Base-by-base conservation (phyloP, 2,113 vertebrate genomes). In the Leptobrachium leishanense region DNA sequence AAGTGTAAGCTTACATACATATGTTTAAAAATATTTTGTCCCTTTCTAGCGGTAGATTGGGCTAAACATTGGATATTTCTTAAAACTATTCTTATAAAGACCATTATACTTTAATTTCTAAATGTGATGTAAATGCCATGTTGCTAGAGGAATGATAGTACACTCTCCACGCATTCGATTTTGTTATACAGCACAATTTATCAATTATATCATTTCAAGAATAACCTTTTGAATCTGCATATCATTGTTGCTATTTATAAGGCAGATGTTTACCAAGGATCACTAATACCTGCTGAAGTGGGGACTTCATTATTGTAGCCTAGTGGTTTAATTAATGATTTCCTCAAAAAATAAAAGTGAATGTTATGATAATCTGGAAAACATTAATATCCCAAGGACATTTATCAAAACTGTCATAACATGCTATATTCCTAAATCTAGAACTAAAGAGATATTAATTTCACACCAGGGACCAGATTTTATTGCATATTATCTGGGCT, bases 371-470 rank as follows among this genome's bases (percentile, higher is more conserved):
- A 68, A 68, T 43, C 31, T 9, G 42, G 41, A 41, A 68, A 68
- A 68, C 13, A 43, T 68, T 68, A 68, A 68, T 68, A 68, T 68
- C 40, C 41, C 66, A 68, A 68, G 39, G 66, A 68, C 66, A 68
- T 68, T 68, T 68, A 68, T 68, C 66, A 68, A 68, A 68, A 68
- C 40, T 68, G 66, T 68, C 66, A 68, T 41, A 43, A 1, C 13
- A 12, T 59, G 55, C 55, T 59, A 12, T 59, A 59, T 59, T 59
- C 55, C 55, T 15, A 1, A 59, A 59, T 12, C 13, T 59, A 59
- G 55, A 11, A 59, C 13, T 15, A 59, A 59, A 59, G 55, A 59
- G 55, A 13, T 12, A 59, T 12, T 59, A 59, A 15, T 59, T 10
- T 59, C 10, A 59, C 55, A 59, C 55, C 13, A 59, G 55, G 55